Conservation (phyloP, 2,113 vertebrate species). For the Ovis aries region DNA sequence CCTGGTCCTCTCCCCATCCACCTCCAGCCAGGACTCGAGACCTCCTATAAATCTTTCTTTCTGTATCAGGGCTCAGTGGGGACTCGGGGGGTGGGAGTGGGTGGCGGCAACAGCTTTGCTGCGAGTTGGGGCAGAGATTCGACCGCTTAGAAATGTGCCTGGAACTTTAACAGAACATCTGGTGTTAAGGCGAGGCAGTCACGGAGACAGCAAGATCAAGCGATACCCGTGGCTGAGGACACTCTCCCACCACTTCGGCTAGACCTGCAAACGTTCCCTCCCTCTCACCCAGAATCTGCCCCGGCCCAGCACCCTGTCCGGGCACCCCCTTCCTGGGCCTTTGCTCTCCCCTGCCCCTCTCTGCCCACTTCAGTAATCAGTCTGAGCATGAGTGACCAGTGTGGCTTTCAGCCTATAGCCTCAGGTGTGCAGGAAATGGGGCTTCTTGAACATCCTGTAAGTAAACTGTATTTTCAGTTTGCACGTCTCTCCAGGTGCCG, state of each 20-base stretch:
- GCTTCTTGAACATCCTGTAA: neutral
- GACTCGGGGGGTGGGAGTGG: rapidly evolving
- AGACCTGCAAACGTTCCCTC: neutral
- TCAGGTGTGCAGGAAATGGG: neutral
- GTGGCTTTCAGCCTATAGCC: neutral
- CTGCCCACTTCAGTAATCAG: rapidly evolving
- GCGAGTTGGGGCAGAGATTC: neutral
- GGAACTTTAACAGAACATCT: neutral
- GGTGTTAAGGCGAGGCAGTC: neutral
- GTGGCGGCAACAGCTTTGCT: neutral
- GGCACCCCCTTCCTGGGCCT: neutral
- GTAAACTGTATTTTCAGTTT: neutral
- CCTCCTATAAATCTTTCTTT: neutral
- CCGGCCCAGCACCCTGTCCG: rapidly evolving
- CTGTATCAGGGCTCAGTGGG: neutral
- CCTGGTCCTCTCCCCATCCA: neutral
- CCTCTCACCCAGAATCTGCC: neutral
- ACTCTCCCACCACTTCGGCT: neutral
- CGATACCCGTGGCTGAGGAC: neutral
- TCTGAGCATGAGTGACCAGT: neutral
- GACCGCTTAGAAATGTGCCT: neutral
- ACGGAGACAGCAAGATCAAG: neutral
- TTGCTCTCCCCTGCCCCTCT: neutral
- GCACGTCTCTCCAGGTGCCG: neutral
- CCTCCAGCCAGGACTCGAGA: neutral